Conservation (phyloP, 92 coral and sea anemone genomes). For the Parazoanthus darwini region DNA sequence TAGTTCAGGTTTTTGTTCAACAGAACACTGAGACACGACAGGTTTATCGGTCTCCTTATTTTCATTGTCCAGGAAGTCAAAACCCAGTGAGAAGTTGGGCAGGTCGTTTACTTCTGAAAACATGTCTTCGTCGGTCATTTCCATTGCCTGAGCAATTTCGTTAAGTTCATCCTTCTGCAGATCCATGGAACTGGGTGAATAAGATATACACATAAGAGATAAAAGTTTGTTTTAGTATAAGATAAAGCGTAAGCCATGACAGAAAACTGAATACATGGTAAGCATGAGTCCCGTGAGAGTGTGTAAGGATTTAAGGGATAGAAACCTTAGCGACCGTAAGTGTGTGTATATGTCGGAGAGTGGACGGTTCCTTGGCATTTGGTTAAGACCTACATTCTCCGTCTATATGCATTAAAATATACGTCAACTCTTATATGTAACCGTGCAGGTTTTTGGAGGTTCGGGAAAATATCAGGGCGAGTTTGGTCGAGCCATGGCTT, state of each 20-base stretch:
- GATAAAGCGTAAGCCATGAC: background rate
- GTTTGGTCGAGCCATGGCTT: too few species aligned
- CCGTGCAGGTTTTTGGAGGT: too few species aligned
- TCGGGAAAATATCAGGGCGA: too few species aligned
- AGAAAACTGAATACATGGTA: background rate
- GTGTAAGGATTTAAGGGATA: too few species aligned
- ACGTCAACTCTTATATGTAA: background rate
- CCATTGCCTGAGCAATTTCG: slow-evolving; percentile 83
- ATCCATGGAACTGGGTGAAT: slow-evolving; percentile 5
- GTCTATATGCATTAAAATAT: too few species aligned
- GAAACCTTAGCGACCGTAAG: too few species aligned
- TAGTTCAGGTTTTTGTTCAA: background rate
- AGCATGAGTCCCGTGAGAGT: too few species aligned
- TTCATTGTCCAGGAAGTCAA: slow-evolving; percentile 51
- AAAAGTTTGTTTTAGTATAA: background rate
- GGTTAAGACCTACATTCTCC: too few species aligned
- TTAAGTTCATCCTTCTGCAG: slow-evolving; percentile 57
- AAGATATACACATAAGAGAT: background rate
- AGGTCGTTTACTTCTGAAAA: slow-evolving; percentile 66
- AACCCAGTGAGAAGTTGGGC: slow-evolving; percentile 71
- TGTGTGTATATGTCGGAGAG: too few species aligned
- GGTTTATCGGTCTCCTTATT: background rate
- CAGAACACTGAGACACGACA: background rate
- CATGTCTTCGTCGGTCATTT: slow-evolving; percentile 75
- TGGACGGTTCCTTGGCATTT: too few species aligned